Conservation (phyloP, 1,140 invertebrate species). For the Conopomorpha cramerella region DNA sequence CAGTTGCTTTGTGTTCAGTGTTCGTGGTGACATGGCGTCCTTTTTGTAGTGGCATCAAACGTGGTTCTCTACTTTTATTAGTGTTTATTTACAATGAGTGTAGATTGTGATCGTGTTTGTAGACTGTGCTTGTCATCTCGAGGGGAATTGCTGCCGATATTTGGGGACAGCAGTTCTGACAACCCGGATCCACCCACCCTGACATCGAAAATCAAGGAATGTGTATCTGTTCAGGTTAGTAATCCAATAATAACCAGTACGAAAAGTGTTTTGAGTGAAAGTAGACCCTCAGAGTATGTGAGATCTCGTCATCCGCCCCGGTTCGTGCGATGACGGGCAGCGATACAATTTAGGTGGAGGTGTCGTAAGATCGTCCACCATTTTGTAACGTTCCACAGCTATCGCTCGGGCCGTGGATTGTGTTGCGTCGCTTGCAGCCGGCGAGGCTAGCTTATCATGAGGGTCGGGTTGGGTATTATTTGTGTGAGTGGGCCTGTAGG, state of each 20-base stretch:
- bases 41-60: constrained; percentile 37
- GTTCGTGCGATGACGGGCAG: constrained; percentile 47
- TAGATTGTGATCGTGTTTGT: constrained; percentile 62
- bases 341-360: constrained; percentile 55
- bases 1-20: constrained; percentile 56
- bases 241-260: constrained; percentile 26
- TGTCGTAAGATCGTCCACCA: constrained; percentile 63
- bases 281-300: constrained; percentile 50
- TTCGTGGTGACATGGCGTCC: constrained; percentile 58
- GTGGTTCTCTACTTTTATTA: constrained; percentile 26
- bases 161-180: constrained; percentile 59
- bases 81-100: constrained; percentile 57
- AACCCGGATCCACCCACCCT: constrained; percentile 59
- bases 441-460: constrained; percentile 41
- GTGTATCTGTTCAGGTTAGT: constrained; percentile 66
- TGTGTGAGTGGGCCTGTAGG: constrained; percentile 38
- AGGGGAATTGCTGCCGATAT: constrained; percentile 59
- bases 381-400: constrained; percentile 58
- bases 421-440: constrained; percentile 46
- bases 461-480: constrained; percentile 47
- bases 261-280: constrained; percentile 48
- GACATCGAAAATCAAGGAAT: constrained; percentile 64
- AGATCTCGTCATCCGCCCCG: constrained; percentile 57
- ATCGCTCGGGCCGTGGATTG: constrained; percentile 49
- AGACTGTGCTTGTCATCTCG: constrained; percentile 66